A percentile compares a stretch with the other conserved stretches of the same genome.
Conservation (phyloP, 37 sponge, comb jelly and placozoan genomes). For the Aphrocallistes beatrix region DNA sequence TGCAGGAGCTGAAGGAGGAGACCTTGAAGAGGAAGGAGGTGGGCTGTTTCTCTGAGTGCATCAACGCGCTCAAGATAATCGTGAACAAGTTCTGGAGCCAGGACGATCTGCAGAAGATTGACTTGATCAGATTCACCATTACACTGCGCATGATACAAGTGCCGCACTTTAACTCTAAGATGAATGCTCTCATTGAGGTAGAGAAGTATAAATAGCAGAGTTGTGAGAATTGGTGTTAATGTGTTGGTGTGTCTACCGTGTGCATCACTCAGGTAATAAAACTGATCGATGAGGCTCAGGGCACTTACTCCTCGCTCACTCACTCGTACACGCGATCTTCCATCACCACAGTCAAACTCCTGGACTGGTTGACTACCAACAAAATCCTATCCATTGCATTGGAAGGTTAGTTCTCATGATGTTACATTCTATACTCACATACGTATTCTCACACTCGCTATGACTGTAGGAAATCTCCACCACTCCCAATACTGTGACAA, state of each 20-base stretch:
- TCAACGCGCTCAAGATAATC: conserved; percentile 59
- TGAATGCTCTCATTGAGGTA: conserved; percentile 95
- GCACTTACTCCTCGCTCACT: not conserved
- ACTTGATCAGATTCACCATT: conserved; percentile 54
- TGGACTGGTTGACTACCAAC: conserved; percentile 60
- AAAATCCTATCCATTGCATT: conserved; percentile 78
- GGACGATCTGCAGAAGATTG: conserved; percentile 34
- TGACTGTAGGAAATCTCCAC: conserved; percentile 69
- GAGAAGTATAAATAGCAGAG: too few species aligned
- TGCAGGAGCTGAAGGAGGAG: conserved; percentile 34
- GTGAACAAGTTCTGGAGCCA: conserved; percentile 29
- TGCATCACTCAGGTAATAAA: conserved; percentile 19
- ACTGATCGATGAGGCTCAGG: conserved; percentile 17
- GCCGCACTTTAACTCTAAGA: conserved; percentile 93
- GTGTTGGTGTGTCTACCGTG: too few species aligned
- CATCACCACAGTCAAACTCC: conserved; percentile 39
- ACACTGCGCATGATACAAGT: conserved; percentile 73
- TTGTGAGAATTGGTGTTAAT: too few species aligned
- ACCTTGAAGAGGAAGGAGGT: conserved; percentile 52
- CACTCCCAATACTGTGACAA: conserved; percentile 91
- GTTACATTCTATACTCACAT: not conserved
- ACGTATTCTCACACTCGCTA: not conserved
- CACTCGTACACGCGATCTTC: conserved; percentile 24
- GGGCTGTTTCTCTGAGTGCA: conserved; percentile 63
- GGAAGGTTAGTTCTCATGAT: conserved; percentile 28